Percentiles rank a stretch among this genome's conserved stretches.
These are phyloP conservation scores for Hydrozoanthus tunicans DNA, from an alignment of 64 coral and sea anemone genomes.

Conservation along the genomic window DNA sequence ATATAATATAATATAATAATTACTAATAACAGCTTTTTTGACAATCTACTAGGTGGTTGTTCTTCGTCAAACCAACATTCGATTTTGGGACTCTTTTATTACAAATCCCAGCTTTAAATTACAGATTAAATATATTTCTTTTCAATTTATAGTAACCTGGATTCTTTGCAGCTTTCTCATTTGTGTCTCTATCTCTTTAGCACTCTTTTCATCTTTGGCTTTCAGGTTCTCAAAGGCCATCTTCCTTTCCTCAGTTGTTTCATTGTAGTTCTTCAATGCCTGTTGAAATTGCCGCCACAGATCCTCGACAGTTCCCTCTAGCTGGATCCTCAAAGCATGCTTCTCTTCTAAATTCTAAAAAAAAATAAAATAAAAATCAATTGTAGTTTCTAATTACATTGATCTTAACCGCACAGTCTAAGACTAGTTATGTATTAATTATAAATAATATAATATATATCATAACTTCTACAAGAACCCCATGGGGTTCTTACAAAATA, in stretches of 20 bases:
- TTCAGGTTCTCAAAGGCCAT: conserved; percentile 99
- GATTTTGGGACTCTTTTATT: neutral
- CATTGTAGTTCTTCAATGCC: conserved; percentile 99
- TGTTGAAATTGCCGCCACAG: conserved; percentile 99
- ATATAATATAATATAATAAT: too few species aligned
- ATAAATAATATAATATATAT: too few species aligned
- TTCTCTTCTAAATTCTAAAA: conserved; percentile 95
- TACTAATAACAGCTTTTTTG: too few species aligned
- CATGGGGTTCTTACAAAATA: too few species aligned
- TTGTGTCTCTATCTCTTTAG: conserved; percentile 99
- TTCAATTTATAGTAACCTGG: conserved; percentile 57
- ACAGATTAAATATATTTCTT: too few species aligned
- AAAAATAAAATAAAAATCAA: conserved; percentile 9
- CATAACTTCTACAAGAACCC: too few species aligned
- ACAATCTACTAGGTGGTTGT: neutral
- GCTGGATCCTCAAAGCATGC: conserved; percentile 95
- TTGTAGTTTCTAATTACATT: too few species aligned
- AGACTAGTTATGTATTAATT: too few species aligned
- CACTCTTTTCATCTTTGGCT: conserved; percentile 98
- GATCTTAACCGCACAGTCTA: too few species aligned
- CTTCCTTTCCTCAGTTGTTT: conserved; percentile 98
- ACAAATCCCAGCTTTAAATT: neutral
- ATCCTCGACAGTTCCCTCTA: conserved; percentile 98
- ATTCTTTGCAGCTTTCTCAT: conserved; percentile 99
- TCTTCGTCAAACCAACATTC: neutral